Conservation (phyloP, 2,113 vertebrate species). For the Oryzias celebensis region DNA sequence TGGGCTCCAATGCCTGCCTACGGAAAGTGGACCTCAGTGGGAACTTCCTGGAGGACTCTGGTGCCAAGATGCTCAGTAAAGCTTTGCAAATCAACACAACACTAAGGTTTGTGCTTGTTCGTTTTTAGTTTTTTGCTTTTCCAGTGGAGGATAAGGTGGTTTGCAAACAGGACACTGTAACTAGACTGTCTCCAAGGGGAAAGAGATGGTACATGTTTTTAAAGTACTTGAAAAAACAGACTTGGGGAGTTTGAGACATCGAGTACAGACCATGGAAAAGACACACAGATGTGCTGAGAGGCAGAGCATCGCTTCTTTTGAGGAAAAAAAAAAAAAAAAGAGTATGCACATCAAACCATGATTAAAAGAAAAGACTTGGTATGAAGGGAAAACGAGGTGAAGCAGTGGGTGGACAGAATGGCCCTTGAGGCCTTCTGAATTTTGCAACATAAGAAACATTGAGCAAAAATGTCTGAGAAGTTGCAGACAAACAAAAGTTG, state of each 20-base stretch:
- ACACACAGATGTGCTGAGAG: constrained; percentile 5
- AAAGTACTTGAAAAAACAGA: neutral
- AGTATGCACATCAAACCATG: neutral
- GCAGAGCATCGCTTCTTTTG: constrained; percentile 6
- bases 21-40: constrained; percentile 88
- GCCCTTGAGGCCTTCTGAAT: constrained; percentile 22
- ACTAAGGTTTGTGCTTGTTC: constrained; percentile 73
- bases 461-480: neutral
- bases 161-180: neutral
- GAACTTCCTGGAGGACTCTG: constrained; percentile 88
- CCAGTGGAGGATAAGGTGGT: neutral
- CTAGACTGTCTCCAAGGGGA: neutral
- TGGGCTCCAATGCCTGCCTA: constrained; percentile 88
- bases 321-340: constrained; percentile 8
- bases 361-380: constrained; percentile 22
- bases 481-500: neutral
- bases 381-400: constrained; percentile 9
- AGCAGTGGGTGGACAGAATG: constrained; percentile 7
- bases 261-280: constrained; percentile 11
- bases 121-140: neutral
- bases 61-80: constrained; percentile 92
- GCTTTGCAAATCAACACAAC: constrained; percentile 91
- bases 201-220: neutral
- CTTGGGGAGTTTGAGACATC: constrained; percentile 31
- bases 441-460: neutral